Base-by-base conservation (phyloP, 2,797 vertebrate species). In the Microtus obscurus region DNA sequence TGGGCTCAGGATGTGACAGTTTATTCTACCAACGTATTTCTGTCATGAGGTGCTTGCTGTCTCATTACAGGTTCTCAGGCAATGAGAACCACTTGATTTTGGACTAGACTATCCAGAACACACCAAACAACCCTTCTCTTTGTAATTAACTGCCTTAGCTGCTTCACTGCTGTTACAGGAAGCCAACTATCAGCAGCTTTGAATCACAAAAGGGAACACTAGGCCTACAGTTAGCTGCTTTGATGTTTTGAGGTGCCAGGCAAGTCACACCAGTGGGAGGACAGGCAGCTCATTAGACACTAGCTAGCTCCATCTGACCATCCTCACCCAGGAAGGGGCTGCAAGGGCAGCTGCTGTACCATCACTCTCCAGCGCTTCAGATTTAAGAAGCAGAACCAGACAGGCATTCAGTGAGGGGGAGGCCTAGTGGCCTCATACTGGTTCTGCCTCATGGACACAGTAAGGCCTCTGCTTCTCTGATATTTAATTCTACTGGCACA, bases 401-500 rank as follows among this genome's bases (percentile, higher is more conserved):
- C 31, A 11, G 27, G 63, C 40, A 37, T 89, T 37, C 59, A 14
- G 53, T 1, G 31, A 29, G 48, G 19, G 16, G 14, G 5, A 43
- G 45, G 45, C 8, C 31, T 1, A 59, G 59, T 6, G 48, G 83
- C 21, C 37, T n/a, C 17, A 1, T 0, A 1, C 27, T 87, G 29
- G 34, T 87, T 23, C 23, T 23, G 43, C 10, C 40, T 37, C 53
- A 63, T 19, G 29, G 56, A 25, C 34, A 1, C 17, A 51, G 63
- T 19, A 31, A 17, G 8, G 40, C 43, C 65, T 9, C n/a, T 19
- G 27, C 48, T 40, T 56, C 56, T 80, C 61, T 27, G 40, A 27
- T 25, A n/a, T 27, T 0, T 11, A 90, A 56, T 29, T 67, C 51
- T 1, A 10, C 0, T 0, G 0, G 12, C 2, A 51, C 29, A 9